Evolutionary conservation across 2,797 vertebrate genomes (phyloP).

Genomic region (Orientallactaga sibirica): DNA sequence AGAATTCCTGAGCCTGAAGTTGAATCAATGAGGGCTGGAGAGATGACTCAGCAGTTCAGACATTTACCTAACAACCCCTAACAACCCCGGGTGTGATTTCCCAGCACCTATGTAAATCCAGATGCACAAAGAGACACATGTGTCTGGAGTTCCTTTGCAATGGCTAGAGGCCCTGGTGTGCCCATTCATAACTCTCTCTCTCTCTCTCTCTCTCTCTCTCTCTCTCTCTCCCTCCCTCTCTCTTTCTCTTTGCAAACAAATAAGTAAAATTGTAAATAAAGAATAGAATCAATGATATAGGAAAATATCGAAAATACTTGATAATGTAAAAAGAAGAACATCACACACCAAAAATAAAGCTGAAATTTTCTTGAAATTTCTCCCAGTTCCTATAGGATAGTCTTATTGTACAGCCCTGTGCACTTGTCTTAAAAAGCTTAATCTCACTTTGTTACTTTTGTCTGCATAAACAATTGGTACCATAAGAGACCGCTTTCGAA

Average conservation of each 20-base stretch:
- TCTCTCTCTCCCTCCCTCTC: too few relatives aligned
- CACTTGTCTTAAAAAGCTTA: not conserved
- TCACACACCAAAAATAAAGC: not conserved
- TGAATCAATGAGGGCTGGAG: not conserved
- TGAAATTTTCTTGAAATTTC: not conserved
- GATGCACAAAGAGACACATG: too few relatives aligned
- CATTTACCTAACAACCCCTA: too few relatives aligned
- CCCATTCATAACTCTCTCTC: too few relatives aligned
- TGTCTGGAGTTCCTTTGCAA: too few relatives aligned
- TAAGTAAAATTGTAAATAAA: too few relatives aligned
- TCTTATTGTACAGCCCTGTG: not conserved
- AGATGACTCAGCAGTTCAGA: too few relatives aligned
- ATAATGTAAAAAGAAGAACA: not conserved
- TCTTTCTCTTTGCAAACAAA: too few relatives aligned
- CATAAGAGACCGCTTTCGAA: not conserved
- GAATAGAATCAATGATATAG: slow-evolving; percentile 6
- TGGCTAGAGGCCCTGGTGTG: too few relatives aligned
- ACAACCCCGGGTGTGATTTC: too few relatives aligned
- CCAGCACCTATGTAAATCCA: too few relatives aligned
- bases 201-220: too few relatives aligned
- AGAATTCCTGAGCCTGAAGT: slow-evolving; percentile 16
- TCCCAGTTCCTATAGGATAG: not conserved
- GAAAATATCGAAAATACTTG: not conserved
- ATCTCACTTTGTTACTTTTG: not conserved
- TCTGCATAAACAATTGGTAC: not conserved